A percentile compares a stretch with the other conserved stretches of the same genome.
These are phyloP conservation scores for Ypsolopha scabrella DNA, from an alignment of 2,888 invertebrate species.

Conservation along the genomic window DNA sequence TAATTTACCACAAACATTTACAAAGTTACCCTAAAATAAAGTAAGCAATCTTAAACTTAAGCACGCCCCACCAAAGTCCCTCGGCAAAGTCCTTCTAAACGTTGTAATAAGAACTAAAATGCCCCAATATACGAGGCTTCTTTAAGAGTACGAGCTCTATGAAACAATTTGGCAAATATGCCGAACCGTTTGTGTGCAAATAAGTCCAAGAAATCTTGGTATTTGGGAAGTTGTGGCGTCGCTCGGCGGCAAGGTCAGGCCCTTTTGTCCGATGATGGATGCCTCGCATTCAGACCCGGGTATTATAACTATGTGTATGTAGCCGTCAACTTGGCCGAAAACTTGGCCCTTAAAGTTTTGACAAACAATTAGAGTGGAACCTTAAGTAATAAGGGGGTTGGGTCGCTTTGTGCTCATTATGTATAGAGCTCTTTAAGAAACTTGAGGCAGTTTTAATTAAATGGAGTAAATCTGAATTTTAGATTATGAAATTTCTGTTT, in stretches of 20 bases:
- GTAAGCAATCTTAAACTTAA: no score
- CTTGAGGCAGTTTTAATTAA: not conserved
- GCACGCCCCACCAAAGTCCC: no score
- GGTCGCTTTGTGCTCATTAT: not conserved
- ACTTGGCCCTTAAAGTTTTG: no score
- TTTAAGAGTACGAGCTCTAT: not conserved
- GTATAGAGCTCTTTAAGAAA: not conserved
- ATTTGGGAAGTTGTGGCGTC: not conserved
- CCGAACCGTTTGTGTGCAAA: not conserved
- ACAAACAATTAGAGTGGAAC: no score
- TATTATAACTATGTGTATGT: not conserved
- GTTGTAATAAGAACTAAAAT: no score
- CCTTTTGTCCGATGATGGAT: constrained; percentile 2
- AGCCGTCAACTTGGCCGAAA: no score
- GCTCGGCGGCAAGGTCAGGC: not conserved
- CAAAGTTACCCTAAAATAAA: no score
- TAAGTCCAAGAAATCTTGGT: not conserved
- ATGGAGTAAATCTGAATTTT: not conserved
- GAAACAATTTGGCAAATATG: not conserved
- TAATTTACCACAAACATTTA: no score
- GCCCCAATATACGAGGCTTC: no score
- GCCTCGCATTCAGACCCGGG: not conserved
- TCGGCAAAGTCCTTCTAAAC: no score
- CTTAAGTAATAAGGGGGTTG: not conserved
- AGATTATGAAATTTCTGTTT: no score